phyloP scores from a whole-genome alignment of 2,888 invertebrate species.

The Polydrusus cervinus region DNA sequence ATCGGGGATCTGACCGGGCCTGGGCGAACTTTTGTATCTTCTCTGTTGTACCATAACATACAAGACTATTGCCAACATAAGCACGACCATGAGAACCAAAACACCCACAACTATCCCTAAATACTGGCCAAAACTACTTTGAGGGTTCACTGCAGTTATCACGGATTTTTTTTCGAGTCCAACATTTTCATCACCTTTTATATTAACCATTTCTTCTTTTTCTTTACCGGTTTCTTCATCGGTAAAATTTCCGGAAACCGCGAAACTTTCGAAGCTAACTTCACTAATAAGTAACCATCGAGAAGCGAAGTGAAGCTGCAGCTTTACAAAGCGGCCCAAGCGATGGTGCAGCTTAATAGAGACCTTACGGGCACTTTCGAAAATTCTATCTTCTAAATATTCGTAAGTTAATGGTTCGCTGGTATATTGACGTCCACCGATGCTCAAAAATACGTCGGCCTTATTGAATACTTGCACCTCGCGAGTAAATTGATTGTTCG shows the following conservation, averaged over 20 bases:
- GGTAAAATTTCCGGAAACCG: slow-evolving; percentile 67
- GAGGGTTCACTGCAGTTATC: slow-evolving; percentile 66
- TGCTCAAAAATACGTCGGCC: slow-evolving; percentile 85
- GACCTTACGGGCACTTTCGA: slow-evolving; percentile 87
- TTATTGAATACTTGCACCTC: slow-evolving; percentile 90
- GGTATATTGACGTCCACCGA: slow-evolving; percentile 83
- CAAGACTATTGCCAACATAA: slow-evolving; percentile 66
- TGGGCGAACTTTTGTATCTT: slow-evolving; percentile 65
- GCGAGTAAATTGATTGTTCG: slow-evolving; percentile 89
- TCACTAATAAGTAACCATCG: slow-evolving; percentile 93
- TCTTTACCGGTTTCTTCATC: slow-evolving; percentile 62
- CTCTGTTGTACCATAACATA: slow-evolving; percentile 68
- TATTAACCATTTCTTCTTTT: slow-evolving; percentile 43
- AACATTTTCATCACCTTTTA: slow-evolving; percentile 63
- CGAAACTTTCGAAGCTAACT: slow-evolving; percentile 84
- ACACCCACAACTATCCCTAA: slow-evolving; percentile 68
- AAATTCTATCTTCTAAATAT: slow-evolving; percentile 83
- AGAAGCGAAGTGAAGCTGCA: slow-evolving; percentile 85
- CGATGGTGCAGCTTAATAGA: slow-evolving; percentile 87
- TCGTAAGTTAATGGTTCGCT: slow-evolving; percentile 84
- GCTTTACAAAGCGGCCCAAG: slow-evolving; percentile 86
- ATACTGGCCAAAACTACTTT: slow-evolving; percentile 64
- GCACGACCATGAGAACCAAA: slow-evolving; percentile 67
- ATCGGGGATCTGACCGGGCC: slow-evolving; percentile 65
- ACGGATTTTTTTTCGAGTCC: slow-evolving; percentile 62